These are phyloP conservation scores for Naso thynnoides DNA, from an alignment of 2,797 vertebrate species.

Conservation along the genomic window DNA sequence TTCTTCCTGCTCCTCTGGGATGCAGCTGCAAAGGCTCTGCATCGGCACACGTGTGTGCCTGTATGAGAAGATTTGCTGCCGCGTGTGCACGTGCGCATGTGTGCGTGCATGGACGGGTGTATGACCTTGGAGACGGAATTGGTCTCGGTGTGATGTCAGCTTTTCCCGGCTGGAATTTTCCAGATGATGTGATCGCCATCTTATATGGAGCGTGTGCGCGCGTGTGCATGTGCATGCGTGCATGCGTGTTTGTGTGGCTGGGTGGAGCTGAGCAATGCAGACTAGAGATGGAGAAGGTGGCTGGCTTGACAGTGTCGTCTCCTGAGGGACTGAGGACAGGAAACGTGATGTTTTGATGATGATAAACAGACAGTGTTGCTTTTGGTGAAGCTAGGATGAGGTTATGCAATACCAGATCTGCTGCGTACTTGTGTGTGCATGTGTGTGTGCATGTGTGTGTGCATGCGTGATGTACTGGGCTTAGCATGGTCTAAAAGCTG, in stretches of 20 bases:
- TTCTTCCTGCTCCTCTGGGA: constrained; percentile 21
- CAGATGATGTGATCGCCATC: constrained; percentile 49
- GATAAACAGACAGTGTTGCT: constrained; percentile 22
- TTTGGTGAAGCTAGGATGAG: constrained; percentile 20
- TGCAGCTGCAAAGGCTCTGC: constrained; percentile 24
- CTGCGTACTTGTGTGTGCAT: constrained; percentile 1
- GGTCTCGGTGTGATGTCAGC: constrained; percentile 52
- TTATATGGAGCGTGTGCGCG: neutral
- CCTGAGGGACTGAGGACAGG: constrained; percentile 23
- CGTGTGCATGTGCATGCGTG: neutral
- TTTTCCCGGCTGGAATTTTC: constrained; percentile 51
- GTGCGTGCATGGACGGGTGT: constrained; percentile 1
- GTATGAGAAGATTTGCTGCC: neutral
- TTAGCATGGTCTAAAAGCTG: constrained; percentile 60
- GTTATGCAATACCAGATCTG: constrained; percentile 52
- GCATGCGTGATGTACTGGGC: constrained; percentile 30
- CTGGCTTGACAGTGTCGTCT: neutral
- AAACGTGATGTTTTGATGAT: constrained; percentile 23
- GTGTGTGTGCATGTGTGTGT: neutral
- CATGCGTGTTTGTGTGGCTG: neutral
- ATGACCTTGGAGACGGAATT: constrained; percentile 65
- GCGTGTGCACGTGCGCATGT: neutral
- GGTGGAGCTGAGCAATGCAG: constrained; percentile 9
- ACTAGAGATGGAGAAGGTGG: neutral
- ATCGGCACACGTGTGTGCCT: neutral